These are phyloP conservation scores for Delichon dasypus DNA, from an alignment of 2,797 vertebrate genomes.

Conservation along the genomic window DNA sequence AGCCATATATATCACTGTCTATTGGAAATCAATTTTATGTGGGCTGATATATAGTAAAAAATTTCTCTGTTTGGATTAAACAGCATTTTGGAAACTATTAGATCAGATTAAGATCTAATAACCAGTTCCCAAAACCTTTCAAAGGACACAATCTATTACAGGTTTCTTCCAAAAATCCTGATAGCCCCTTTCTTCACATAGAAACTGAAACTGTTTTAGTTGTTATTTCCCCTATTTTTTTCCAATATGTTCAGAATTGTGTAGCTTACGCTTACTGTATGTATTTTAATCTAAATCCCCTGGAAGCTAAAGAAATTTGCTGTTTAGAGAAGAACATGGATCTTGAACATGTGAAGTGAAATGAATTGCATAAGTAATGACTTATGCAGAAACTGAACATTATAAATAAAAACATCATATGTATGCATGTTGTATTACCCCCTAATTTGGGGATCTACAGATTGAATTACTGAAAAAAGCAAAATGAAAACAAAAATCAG, in stretches of 20 bases:
- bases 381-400: neutral
- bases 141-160: neutral
- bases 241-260: neutral
- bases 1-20: neutral
- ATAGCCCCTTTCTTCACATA: neutral
- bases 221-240: neutral
- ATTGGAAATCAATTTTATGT: neutral
- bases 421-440: neutral
- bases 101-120: neutral
- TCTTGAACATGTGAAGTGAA: neutral
- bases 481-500: neutral
- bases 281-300: neutral
- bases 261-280: conserved; percentile 38
- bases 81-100: neutral
- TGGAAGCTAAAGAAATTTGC: neutral
- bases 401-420: neutral
- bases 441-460: neutral
- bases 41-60: neutral
- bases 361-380: neutral
- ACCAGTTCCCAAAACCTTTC: neutral
- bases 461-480: neutral
- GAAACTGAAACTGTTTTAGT: neutral
- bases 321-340: neutral
- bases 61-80: neutral
- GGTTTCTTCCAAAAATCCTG: neutral